Evolutionary conservation across 2,888 invertebrate species (phyloP).

Genomic region (Balanococcus diminutus): DNA sequence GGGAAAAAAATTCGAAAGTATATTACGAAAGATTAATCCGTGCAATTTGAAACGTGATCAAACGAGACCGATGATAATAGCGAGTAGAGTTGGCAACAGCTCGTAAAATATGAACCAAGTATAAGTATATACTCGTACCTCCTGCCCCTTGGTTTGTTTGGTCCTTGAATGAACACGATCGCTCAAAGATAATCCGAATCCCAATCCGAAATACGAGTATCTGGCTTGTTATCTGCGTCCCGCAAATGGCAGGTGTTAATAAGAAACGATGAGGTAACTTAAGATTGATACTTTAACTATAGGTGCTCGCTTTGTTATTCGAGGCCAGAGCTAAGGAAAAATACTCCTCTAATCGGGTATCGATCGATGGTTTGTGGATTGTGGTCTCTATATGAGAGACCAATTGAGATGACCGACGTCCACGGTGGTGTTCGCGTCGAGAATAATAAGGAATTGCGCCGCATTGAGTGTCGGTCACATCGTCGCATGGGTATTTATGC

Average conservation of each 20-base stretch:
- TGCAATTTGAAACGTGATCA: slow-evolving; percentile 28
- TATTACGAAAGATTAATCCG: slow-evolving; percentile 20
- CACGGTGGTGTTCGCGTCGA: neutral
- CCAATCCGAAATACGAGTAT: slow-evolving; percentile 21
- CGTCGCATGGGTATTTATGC: neutral
- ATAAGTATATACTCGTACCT: neutral
- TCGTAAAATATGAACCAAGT: slow-evolving; percentile 2
- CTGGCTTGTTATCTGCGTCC: slow-evolving; percentile 21
- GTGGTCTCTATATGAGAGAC: neutral
- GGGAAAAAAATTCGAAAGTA: slow-evolving; percentile 17
- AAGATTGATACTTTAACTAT: slow-evolving; percentile 35
- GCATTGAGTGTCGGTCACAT: neutral
- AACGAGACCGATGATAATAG: slow-evolving; percentile 29
- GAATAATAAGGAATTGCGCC: neutral
- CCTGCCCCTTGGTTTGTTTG: neutral
- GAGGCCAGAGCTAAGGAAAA: neutral
- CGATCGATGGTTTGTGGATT: neutral
- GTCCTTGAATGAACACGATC: slow-evolving; percentile 40
- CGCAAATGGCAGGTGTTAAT: slow-evolving; percentile 24
- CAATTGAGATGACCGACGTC: neutral
- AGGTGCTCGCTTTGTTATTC: slow-evolving; percentile 29
- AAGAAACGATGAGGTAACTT: slow-evolving; percentile 25
- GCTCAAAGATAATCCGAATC: slow-evolving; percentile 26
- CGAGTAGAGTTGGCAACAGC: slow-evolving; percentile 25
- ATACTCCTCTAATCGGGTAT: neutral